Conservation (phyloP, 2,113 vertebrate species). For the Stigmatopora nigra region DNA sequence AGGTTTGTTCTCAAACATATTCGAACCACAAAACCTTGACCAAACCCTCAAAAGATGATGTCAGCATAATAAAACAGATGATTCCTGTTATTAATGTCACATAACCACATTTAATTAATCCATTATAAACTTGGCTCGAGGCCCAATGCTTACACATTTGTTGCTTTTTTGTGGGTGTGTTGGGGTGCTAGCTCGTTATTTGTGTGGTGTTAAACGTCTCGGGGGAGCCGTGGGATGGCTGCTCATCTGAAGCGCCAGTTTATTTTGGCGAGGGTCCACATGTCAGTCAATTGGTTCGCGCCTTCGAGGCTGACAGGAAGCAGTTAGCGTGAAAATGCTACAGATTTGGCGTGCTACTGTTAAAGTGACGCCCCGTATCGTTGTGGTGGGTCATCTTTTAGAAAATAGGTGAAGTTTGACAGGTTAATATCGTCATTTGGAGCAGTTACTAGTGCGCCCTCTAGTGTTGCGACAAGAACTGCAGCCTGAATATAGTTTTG, state of each 20-base stretch:
- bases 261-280: constrained; percentile 23
- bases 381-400: not conserved
- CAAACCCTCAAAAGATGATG: not conserved
- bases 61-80: not conserved
- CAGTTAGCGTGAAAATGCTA: constrained; percentile 8
- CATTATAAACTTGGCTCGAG: constrained; percentile 3
- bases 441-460: not conserved
- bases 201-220: constrained; percentile 17
- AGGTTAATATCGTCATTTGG: not conserved
- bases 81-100: not conserved
- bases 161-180: constrained; percentile 27
- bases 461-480: no score
- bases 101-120: not conserved
- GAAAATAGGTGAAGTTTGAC: not conserved
- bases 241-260: constrained; percentile 9
- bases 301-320: constrained; percentile 32
- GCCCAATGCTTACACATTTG: constrained; percentile 32
- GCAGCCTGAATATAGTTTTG: no score
- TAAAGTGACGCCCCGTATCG: no score
- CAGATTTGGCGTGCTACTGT: not conserved
- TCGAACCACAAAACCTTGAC: not conserved
- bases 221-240: constrained; percentile 10
- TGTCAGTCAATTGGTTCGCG: constrained; percentile 39
- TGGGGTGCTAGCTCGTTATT: constrained; percentile 7
- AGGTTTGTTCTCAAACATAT: not conserved